These are phyloP conservation scores for Brachyrhaphis roseni DNA, from an alignment of 2,797 vertebrate species.

Conservation along the genomic window DNA sequence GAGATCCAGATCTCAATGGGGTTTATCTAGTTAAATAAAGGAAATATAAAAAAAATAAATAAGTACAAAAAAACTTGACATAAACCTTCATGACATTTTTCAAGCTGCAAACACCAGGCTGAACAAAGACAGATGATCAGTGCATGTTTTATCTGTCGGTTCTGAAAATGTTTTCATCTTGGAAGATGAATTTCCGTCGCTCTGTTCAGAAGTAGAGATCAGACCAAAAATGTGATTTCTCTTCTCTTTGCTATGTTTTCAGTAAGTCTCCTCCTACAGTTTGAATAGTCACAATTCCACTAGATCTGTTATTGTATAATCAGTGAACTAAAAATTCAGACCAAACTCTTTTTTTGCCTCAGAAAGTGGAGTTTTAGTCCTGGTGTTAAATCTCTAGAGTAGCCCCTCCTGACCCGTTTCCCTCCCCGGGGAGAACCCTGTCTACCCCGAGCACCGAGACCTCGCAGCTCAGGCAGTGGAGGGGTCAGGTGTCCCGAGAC, in stretches of 20 bases:
- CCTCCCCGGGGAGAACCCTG: constrained; percentile 28
- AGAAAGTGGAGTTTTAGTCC: constrained; percentile 1
- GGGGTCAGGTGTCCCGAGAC: constrained; percentile 46
- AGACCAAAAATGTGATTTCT: neutral
- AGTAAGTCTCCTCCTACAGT: neutral
- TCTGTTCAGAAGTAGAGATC: constrained; percentile 9
- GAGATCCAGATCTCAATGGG: no score
- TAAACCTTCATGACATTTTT: constrained; percentile 53
- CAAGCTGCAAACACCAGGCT: constrained; percentile 40
- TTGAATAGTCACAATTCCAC: neutral
- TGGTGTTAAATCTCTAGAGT: constrained; percentile 11
- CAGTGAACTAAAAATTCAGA: neutral
- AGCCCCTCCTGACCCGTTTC: constrained; percentile 17
- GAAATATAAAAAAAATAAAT: no score
- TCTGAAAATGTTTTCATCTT: constrained; percentile 47
- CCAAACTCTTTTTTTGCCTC: neutral
- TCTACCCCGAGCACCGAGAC: constrained; percentile 15
- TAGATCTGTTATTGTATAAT: neutral
- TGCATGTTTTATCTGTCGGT: constrained; percentile 16
- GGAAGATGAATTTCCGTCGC: constrained; percentile 1
- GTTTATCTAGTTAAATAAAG: no score
- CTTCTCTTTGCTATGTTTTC: neutral
- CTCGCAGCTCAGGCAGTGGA: constrained; percentile 3
- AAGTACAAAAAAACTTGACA: constrained; percentile 13
- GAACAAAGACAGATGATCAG: constrained; percentile 28